A percentile compares a stretch with the other conserved stretches of the same genome.
These are phyloP conservation scores for Sicus ferrugineus DNA, from an alignment of 2,888 invertebrate species.

Conservation along the genomic window DNA sequence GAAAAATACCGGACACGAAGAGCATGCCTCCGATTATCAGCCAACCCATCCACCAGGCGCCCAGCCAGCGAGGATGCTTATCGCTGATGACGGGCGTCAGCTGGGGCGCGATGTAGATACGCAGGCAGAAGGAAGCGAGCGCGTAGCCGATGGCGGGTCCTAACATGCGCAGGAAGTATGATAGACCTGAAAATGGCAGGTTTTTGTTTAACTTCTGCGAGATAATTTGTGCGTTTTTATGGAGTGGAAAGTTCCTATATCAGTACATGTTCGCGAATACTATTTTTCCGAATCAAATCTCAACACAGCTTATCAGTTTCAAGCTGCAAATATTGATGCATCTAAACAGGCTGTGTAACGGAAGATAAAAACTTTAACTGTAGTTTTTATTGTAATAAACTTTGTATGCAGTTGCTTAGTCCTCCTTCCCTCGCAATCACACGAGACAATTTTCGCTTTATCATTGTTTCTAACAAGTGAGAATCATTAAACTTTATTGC, in stretches of 20 bases:
- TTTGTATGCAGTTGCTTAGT: not conserved
- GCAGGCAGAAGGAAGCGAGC: slow-evolving; percentile 71
- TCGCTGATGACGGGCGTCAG: slow-evolving; percentile 72
- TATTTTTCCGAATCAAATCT: not conserved
- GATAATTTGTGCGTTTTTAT: not conserved
- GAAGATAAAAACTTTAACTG: not conserved
- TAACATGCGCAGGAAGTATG: slow-evolving; percentile 73
- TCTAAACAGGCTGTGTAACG: not conserved
- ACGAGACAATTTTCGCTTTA: no score
- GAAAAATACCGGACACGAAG: slow-evolving; percentile 68
- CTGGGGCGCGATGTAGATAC: slow-evolving; percentile 72
- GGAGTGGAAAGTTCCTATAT: not conserved
- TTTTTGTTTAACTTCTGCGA: not conserved
- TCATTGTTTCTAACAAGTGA: not conserved
- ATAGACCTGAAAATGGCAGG: slow-evolving; percentile 66
- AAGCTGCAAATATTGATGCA: slow-evolving; percentile 4
- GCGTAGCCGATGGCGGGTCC: slow-evolving; percentile 76
- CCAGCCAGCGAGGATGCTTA: slow-evolving; percentile 79
- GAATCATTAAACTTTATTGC: slow-evolving; percentile 17
- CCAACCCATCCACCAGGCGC: slow-evolving; percentile 87
- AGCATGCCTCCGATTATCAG: slow-evolving; percentile 70
- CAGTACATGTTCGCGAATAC: not conserved
- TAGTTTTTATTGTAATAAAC: not conserved
- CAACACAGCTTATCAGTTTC: not conserved
- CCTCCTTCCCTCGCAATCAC: not conserved